Percentiles rank a stretch among this genome's conserved stretches.
phyloP scores from a whole-genome alignment of 2,797 vertebrate species.

The Oophaga sylvatica region DNA sequence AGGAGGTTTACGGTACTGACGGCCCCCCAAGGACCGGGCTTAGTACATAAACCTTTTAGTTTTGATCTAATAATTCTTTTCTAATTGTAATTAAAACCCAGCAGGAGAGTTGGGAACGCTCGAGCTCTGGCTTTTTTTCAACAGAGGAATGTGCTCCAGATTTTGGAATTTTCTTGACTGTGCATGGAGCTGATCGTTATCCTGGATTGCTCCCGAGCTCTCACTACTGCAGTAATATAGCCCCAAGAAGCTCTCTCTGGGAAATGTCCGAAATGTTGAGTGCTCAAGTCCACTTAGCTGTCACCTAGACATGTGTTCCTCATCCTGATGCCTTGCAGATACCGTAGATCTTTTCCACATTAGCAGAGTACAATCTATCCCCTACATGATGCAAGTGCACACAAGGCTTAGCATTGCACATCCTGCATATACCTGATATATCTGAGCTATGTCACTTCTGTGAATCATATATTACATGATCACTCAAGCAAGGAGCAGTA shows the following conservation, averaged over 20 bases:
- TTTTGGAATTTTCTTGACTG: constrained; percentile 67
- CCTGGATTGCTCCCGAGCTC: constrained; percentile 54
- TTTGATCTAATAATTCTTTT: constrained; percentile 34
- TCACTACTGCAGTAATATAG: constrained; percentile 50
- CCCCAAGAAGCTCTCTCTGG: constrained; percentile 12
- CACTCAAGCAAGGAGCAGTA: not conserved
- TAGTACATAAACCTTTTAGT: constrained; percentile 28
- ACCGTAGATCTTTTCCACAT: constrained; percentile 25
- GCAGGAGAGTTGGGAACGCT: constrained; percentile 63
- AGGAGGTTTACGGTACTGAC: not conserved
- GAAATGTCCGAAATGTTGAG: constrained; percentile 30
- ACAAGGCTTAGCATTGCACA: not conserved
- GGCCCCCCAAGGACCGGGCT: not conserved
- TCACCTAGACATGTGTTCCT: constrained; percentile 44
- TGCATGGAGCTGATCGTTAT: constrained; percentile 65
- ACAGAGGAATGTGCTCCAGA: constrained; percentile 67
- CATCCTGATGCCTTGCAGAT: constrained; percentile 33
- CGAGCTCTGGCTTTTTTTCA: constrained; percentile 66
- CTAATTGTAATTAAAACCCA: constrained; percentile 59
- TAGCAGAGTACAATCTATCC: not conserved
- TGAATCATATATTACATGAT: not conserved
- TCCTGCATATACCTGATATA: not conserved
- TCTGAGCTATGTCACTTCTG: not conserved
- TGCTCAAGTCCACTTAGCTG: constrained; percentile 33
- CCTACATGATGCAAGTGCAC: not conserved